Evolutionary conservation across 2,113 vertebrate genomes (phyloP).

Genomic region (Promerops cafer): DNA sequence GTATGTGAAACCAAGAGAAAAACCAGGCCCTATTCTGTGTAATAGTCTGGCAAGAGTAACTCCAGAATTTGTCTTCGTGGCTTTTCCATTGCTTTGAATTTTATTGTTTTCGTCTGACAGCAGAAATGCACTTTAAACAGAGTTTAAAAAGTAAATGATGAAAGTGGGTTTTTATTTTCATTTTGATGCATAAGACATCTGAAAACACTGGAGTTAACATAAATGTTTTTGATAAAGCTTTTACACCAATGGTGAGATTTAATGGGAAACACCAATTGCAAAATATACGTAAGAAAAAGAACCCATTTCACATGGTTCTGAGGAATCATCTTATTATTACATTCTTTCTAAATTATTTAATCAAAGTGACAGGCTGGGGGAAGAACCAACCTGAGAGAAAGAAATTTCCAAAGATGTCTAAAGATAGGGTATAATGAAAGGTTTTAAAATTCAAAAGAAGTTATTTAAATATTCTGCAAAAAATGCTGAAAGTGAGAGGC

Average conservation of each 20-base stretch:
- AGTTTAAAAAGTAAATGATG: background rate
- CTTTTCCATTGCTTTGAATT: background rate
- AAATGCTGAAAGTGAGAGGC: background rate
- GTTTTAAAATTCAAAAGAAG: background rate
- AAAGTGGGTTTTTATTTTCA: background rate
- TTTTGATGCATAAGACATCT: background rate
- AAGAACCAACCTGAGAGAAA: background rate
- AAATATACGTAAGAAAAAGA: background rate
- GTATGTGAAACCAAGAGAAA: background rate
- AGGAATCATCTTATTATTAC: background rate
- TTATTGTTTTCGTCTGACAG: background rate
- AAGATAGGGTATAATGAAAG: background rate
- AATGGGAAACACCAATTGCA: background rate
- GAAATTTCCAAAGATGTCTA: background rate
- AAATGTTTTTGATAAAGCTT: background rate
- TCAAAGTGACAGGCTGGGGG: background rate
- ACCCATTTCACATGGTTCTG: background rate
- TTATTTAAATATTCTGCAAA: background rate
- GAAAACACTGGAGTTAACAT: background rate
- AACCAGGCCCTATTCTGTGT: background rate
- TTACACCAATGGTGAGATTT: background rate
- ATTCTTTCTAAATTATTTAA: slow-evolving; percentile 14
- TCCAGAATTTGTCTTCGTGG: background rate
- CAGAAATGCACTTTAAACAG: slow-evolving; percentile 10
- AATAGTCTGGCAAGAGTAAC: background rate